Base-by-base conservation (phyloP, 2,888 invertebrate species). In the Himalopsyche anomala region DNA sequence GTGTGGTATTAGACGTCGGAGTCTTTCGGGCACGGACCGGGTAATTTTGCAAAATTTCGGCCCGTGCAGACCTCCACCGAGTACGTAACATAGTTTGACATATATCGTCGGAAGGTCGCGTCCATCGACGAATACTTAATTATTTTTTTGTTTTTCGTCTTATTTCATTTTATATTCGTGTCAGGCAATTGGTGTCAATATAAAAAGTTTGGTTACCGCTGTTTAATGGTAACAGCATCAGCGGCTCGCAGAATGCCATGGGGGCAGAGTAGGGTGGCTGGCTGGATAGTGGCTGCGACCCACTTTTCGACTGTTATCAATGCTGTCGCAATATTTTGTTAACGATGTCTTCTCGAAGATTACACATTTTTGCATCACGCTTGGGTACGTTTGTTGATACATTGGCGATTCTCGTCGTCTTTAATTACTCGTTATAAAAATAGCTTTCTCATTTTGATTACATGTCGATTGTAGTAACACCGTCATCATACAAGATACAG, bases 231-330 rank as follows among this genome's bases (percentile, higher is more conserved):
- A 28, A 28, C 62, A 62, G 28, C 8, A 74, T 3, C 74, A 36
- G 15, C 74, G 74, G 15, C 74, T 36, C 12, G 74, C 74, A 74
- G 74, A 74, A 38, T 38, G 74, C 38, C 4, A 74, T 36, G 38
- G 74, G 74, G 74, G 36, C 74, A 36, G 74, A 36, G 36, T 36
- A 36, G 74, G 74, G 74, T 74, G 74, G 69, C 28, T 69, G 69
- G 69, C 4, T 69, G 62, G n/a, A n/a, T n/a, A n/a, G 62, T 28
- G 28, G 69, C 9, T 36, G 74, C 74, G 74, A 74, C 74, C 74
- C 74, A 74, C 74, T 74, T 74, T 15, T 74, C 74, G 36, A 38
- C 74, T 74, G 74, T 74, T 74, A 74, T 74, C 36, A 74, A 36
- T 36, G 74, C 36, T 36, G 74, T 19, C 74, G 74, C 74, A 74